Conservation (phyloP, 2,888 invertebrate genomes). For the Machimus rusticus region DNA sequence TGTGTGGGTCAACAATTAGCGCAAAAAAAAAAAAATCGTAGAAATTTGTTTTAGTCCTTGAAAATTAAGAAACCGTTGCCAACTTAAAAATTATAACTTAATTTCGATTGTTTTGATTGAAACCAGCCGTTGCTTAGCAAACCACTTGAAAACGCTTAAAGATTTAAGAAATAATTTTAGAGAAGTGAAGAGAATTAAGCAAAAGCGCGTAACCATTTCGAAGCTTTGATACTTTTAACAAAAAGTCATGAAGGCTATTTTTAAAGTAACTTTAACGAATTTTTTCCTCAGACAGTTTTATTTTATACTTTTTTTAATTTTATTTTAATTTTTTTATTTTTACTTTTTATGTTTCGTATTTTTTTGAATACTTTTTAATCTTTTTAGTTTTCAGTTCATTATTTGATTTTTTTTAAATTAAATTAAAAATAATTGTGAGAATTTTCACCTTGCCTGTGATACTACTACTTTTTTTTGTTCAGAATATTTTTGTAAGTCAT, state of each 20-base stretch:
- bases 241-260: conserved; percentile 32
- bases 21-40: not conserved
- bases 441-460: conserved; percentile 71
- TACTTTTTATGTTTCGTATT: conserved; percentile 2
- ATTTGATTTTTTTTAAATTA: conserved; percentile 24
- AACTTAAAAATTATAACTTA: conserved; percentile 24
- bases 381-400: conserved; percentile 37
- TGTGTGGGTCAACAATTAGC: not conserved
- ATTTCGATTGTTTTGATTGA: conserved; percentile 18
- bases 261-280: conserved; percentile 8
- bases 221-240: conserved; percentile 22
- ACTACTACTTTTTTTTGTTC: conserved; percentile 65
- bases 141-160: not conserved
- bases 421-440: conserved; percentile 51
- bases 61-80: conserved; percentile 9
- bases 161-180: not conserved
- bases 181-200: not conserved
- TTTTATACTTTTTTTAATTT: conserved; percentile 47
- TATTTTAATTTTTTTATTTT: conserved; percentile 10
- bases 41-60: not conserved
- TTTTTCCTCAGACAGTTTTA: conserved; percentile 36
- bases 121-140: conserved; percentile 12
- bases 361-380: conserved; percentile 39
- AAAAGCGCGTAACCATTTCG: not conserved
- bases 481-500: conserved; percentile 36